Evolutionary conservation across 2,888 invertebrate species (phyloP), one percentile per base, ranked within the genome.

Genomic region (Thysanoteuthis rhombus): DNA sequence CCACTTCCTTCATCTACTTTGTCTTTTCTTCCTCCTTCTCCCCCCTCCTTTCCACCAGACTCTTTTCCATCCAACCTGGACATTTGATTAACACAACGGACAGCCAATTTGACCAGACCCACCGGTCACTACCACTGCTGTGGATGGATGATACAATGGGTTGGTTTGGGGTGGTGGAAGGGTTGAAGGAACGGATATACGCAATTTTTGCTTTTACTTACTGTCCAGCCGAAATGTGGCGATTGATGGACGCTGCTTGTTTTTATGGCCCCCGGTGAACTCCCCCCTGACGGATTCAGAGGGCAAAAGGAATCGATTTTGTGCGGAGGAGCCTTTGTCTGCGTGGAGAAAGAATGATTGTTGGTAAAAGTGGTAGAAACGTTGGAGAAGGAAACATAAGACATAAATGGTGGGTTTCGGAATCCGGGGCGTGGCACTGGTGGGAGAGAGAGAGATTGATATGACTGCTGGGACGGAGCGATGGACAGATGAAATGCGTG

Each of bases 41-140:
- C 3, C 75, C 16, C 16, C 19, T 36, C 16, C 12, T n/a, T n/a
- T 3, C n/a, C n/a, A 75, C 4, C 19, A 36, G n/a, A 75, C 16
- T 36, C n/a, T n/a, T 75, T 36, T n/a, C 75, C 12, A 36, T n/a
- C n/a, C 75, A 75, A 75, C n/a, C n/a, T 75, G 75, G 75, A 75
- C 75, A 75, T 75, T 75, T 75, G 75, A 75, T 75, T 75, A 75
- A 75, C 75, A 75, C 75, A 75, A 75, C 75, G n/a, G 75, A n/a
- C 75, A 75, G 75, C 75, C n/a, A 75, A 75, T 75, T 75, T 75
- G 75, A 75, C 75, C 75, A 75, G 75, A 75, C 75, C n/a, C n/a
- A 75, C 75, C n/a, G 75, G 75, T 75, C 75, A 75, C 75, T 75
- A n/a, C 75, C n/a, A n/a, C 4, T n/a, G n/a, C n/a, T 75, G n/a